phyloP scores from a whole-genome alignment of 2,888 invertebrate genomes.

The Himalopsyche kuldschensis region DNA sequence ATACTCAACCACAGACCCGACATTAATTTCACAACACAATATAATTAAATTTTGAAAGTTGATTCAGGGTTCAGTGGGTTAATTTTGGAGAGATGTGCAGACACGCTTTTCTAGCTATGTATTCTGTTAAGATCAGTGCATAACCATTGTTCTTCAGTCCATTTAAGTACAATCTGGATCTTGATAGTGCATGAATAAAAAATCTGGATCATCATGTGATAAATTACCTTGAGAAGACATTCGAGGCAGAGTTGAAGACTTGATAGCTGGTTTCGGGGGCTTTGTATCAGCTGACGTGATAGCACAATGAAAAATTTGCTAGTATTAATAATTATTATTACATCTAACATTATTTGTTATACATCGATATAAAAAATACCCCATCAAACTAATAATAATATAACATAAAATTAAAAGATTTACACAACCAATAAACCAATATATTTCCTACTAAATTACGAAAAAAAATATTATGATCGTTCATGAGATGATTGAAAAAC shows the following conservation, averaged over 20 bases:
- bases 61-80: too few species aligned
- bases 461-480: too few species aligned
- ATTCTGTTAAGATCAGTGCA: not conserved
- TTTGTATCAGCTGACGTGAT: conserved; percentile 78
- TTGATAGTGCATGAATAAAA: conserved; percentile 39
- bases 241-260: conserved; percentile 92
- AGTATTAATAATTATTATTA: conserved; percentile 2
- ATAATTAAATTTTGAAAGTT: too few species aligned
- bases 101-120: not conserved
- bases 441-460: not conserved
- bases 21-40: too few species aligned
- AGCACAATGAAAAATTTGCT: conserved; percentile 26
- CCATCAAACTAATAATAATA: not conserved
- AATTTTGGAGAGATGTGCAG: too few species aligned
- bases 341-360: not conserved
- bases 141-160: not conserved
- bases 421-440: not conserved
- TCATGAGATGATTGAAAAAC: too few species aligned
- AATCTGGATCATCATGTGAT: conserved; percentile 37
- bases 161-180: not conserved
- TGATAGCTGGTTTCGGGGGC: conserved; percentile 95
- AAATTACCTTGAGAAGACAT: conserved; percentile 88
- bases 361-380: not conserved
- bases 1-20: too few species aligned
- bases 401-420: not conserved